Evolutionary conservation across 2,113 vertebrate species (phyloP).

Genomic region (Eptesicus fuscus): DNA sequence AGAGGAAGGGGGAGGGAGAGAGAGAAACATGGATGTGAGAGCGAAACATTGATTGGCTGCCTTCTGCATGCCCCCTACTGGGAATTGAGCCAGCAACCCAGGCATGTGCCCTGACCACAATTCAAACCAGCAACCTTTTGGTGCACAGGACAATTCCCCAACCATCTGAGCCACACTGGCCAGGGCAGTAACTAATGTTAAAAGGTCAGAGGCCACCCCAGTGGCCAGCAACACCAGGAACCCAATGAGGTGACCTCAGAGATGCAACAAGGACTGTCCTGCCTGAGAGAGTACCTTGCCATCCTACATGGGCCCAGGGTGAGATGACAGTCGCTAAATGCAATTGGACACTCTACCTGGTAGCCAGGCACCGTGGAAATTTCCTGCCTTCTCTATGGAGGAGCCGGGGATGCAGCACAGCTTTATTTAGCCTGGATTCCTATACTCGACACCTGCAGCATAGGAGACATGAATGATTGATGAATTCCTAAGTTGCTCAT

Average conservation of each 20-base stretch:
- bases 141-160: background rate
- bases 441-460: background rate
- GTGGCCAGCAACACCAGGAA: background rate
- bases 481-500: background rate
- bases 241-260: background rate
- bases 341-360: background rate
- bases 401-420: background rate
- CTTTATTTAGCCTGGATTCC: constrained; percentile 39
- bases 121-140: background rate
- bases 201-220: background rate
- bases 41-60: background rate
- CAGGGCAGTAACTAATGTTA: constrained; percentile 29
- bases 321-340: background rate
- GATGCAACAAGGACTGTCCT: background rate
- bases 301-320: background rate
- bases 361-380: background rate
- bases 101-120: background rate
- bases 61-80: background rate
- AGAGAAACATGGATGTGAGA: background rate
- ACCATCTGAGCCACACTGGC: background rate
- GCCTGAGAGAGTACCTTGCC: background rate
- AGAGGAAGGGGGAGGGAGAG: background rate
- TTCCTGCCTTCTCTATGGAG: background rate
- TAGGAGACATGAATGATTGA: constrained; percentile 22
- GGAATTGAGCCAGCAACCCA: background rate